Evolutionary conservation across 1,140 invertebrate species (phyloP).

Genomic region (Megalopta genalis): DNA sequence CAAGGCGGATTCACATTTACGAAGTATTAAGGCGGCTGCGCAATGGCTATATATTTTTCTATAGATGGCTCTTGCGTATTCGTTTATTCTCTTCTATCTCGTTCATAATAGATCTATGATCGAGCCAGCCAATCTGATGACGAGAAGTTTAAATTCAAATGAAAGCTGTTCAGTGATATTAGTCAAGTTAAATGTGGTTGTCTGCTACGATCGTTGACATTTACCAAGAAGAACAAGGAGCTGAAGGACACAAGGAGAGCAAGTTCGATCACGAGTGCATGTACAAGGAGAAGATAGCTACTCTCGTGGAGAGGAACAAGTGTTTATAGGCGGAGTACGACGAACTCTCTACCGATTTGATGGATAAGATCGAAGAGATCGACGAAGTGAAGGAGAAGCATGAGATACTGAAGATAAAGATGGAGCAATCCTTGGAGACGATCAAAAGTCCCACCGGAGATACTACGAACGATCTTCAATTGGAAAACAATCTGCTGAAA

Average conservation of each 20-base stretch:
- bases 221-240: conserved; percentile 51
- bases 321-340: conserved; percentile 27
- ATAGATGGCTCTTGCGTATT: no score
- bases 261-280: conserved; percentile 50
- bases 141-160: conserved; percentile 32
- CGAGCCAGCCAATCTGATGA: conserved; percentile 1
- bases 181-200: conserved; percentile 69
- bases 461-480: conserved; percentile 35
- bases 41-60: no score
- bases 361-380: conserved; percentile 53
- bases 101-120: neutral
- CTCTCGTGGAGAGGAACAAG: conserved; percentile 41
- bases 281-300: conserved; percentile 33
- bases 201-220: conserved; percentile 45
- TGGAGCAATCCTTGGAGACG: conserved; percentile 29
- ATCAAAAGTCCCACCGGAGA: conserved; percentile 9
- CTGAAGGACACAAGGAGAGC: conserved; percentile 56
- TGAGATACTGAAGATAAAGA: conserved; percentile 28
- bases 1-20: no score
- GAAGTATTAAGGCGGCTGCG: no score
- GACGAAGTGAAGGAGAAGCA: conserved; percentile 41
- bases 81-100: neutral
- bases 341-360: conserved; percentile 49
- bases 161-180: conserved; percentile 47
- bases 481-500: conserved; percentile 44